Conservation (phyloP, 2,888 invertebrate species). For the Aphidius colemani region DNA sequence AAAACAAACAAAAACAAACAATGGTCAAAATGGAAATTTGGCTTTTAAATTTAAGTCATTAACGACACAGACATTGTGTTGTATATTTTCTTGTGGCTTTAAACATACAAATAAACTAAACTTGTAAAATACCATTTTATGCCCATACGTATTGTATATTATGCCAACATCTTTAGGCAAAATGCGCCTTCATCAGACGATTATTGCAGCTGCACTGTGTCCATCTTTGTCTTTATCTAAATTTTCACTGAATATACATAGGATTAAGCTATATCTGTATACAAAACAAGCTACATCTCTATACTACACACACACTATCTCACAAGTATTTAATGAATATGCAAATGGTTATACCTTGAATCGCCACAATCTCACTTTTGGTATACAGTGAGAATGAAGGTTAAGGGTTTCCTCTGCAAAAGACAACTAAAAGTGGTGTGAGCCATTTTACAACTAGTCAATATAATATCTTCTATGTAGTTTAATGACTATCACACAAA, state of each 20-base stretch:
- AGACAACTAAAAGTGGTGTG: no score
- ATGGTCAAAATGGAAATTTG: conserved; percentile 55
- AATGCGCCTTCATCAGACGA: no score
- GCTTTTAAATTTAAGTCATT: conserved; percentile 53
- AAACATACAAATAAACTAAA: no score
- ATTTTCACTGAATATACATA: conserved; percentile 7
- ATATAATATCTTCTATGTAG: no score
- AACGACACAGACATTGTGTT: conserved; percentile 45
- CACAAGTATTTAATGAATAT: conserved; percentile 54
- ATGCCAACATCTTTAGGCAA: conserved; percentile 7
- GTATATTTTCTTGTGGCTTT: no score
- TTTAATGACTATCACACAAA: no score
- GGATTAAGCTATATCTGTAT: background rate
- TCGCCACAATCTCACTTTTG: conserved; percentile 40
- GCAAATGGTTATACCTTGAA: conserved; percentile 48
- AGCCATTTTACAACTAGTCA: no score
- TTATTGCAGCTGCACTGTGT: no score
- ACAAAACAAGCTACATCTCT: conserved; percentile 3
- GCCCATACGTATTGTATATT: conserved; percentile 14
- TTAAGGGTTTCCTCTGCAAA: no score
- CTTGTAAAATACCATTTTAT: no score
- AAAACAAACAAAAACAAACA: conserved; percentile 14
- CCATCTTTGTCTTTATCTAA: no score
- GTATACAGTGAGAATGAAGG: no score
- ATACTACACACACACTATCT: conserved; percentile 24